Conservation (phyloP, 2,888 invertebrate species). For the Mactromeris polynyma region DNA sequence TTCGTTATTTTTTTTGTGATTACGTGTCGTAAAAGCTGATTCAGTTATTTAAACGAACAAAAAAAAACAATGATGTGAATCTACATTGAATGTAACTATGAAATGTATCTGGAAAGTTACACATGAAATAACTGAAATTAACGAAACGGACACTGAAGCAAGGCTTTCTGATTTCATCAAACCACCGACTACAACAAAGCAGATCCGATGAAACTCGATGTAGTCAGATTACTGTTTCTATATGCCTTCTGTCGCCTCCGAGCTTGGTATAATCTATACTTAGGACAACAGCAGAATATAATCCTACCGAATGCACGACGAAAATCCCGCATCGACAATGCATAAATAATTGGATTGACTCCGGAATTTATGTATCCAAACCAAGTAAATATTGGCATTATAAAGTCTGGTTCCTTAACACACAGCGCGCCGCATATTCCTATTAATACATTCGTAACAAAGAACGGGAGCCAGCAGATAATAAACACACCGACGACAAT, state of each 20-base stretch:
- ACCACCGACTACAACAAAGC: conserved; percentile 25
- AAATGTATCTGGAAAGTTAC: too few species aligned
- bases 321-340: conserved; percentile 99
- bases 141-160: neutral
- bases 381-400: conserved; percentile 87
- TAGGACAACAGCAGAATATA: conserved; percentile 90
- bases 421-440: conserved; percentile 93
- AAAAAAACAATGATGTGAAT: too few species aligned
- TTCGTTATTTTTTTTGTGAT: too few species aligned
- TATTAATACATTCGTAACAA: conserved; percentile 96
- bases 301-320: conserved; percentile 95
- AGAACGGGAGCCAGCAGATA: conserved; percentile 98
- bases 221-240: conserved; percentile 74
- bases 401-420: conserved; percentile 79
- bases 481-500: conserved; percentile 99
- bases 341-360: conserved; percentile 95
- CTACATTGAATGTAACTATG: too few species aligned
- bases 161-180: neutral
- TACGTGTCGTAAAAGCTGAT: too few species aligned
- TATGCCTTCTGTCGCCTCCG: conserved; percentile 66
- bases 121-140: neutral
- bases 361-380: conserved; percentile 87
- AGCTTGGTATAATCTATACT: conserved; percentile 73
- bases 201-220: conserved; percentile 75
- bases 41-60: too few species aligned